Evolutionary conservation across 2,113 vertebrate genomes (phyloP).

Genomic region (Hemicordylus capensis): DNA sequence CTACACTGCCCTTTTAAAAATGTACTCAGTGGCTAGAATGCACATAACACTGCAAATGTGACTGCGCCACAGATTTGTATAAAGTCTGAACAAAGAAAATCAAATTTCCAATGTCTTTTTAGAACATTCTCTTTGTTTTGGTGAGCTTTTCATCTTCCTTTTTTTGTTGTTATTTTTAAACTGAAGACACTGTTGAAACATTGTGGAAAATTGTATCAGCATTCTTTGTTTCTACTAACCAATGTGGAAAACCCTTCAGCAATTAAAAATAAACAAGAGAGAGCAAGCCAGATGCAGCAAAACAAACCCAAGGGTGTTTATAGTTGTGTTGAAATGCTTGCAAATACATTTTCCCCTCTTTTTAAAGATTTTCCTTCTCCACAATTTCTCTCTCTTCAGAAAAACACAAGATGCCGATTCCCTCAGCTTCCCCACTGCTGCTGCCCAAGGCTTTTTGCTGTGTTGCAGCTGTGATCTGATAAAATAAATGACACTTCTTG

Average conservation of each 20-base stretch:
- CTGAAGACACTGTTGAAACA: slow-evolving; percentile 18
- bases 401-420: slow-evolving; percentile 47
- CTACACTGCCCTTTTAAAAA: neutral
- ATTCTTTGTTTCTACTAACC: slow-evolving; percentile 31
- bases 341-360: slow-evolving; percentile 24
- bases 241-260: slow-evolving; percentile 36
- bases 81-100: slow-evolving; percentile 29
- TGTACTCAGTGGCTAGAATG: neutral
- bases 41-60: slow-evolving; percentile 5
- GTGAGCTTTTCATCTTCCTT: slow-evolving; percentile 6
- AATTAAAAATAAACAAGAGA: slow-evolving; percentile 37
- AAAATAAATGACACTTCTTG: slow-evolving; percentile 64
- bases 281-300: slow-evolving; percentile 1
- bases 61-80: neutral
- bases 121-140: slow-evolving; percentile 24
- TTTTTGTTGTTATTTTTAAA: neutral
- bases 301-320: slow-evolving; percentile 36
- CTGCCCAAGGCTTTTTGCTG: slow-evolving; percentile 65
- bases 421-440: slow-evolving; percentile 43
- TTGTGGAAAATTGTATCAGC: slow-evolving; percentile 36
- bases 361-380: slow-evolving; percentile 24
- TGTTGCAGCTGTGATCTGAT: slow-evolving; percentile 62
- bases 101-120: slow-evolving; percentile 11
- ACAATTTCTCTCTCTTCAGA: slow-evolving; percentile 42
- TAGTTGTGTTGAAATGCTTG: slow-evolving; percentile 35